phyloP scores from a whole-genome alignment of 2,113 vertebrate species.

The Sinocyclocheilus anophthalmus region DNA sequence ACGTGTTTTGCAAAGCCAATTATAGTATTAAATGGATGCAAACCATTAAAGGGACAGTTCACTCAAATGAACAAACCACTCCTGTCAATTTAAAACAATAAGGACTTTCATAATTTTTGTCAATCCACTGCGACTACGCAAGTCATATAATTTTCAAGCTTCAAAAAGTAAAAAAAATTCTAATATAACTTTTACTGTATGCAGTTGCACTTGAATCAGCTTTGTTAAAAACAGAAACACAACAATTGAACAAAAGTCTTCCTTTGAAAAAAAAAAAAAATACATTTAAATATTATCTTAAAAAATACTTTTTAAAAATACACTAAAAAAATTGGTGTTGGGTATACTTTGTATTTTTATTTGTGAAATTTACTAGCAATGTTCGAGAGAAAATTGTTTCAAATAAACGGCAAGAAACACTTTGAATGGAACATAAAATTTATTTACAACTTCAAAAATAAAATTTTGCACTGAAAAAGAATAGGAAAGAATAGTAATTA shows the following conservation, averaged over 20 bases:
- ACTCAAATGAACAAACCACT: not conserved
- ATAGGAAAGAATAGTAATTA: too few relatives aligned
- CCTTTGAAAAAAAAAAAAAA: not conserved
- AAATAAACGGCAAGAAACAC: too few relatives aligned
- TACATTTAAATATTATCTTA: too few relatives aligned
- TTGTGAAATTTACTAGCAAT: too few relatives aligned
- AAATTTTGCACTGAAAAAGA: too few relatives aligned
- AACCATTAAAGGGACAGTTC: not conserved
- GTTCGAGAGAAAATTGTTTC: too few relatives aligned
- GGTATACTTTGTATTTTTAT: too few relatives aligned
- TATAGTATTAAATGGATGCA: not conserved
- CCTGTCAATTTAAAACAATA: too few relatives aligned
- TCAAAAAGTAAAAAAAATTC: not conserved
- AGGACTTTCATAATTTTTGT: not conserved
- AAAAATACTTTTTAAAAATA: too few relatives aligned
- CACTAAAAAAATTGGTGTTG: too few relatives aligned
- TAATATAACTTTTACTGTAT: not conserved
- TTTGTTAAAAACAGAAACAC: not conserved
- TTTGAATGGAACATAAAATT: too few relatives aligned
- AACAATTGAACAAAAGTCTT: not conserved
- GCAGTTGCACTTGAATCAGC: not conserved
- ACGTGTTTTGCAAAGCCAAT: conserved; percentile 25
- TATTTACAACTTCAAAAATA: too few relatives aligned
- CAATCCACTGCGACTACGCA: not conserved
- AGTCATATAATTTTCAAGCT: not conserved